These are phyloP conservation scores for Catagonus wagneri DNA, from an alignment of 2,113 vertebrate genomes.

Conservation along the genomic window DNA sequence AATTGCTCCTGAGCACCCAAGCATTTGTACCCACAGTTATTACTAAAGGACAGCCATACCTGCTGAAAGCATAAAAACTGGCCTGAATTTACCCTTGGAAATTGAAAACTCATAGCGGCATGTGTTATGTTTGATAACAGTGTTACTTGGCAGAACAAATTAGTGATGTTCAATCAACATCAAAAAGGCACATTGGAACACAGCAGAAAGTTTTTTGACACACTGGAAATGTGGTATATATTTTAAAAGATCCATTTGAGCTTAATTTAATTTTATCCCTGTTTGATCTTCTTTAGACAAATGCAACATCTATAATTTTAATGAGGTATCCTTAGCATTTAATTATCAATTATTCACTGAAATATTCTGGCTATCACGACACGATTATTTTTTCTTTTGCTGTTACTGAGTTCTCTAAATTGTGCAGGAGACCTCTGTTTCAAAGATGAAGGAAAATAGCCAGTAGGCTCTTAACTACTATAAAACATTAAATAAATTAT, in stretches of 20 bases:
- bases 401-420: not conserved
- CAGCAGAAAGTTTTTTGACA: not conserved
- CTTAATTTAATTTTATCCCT: not conserved
- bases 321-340: not conserved
- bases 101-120: conserved; percentile 7
- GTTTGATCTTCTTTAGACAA: not conserved
- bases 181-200: not conserved
- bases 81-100: conserved; percentile 26
- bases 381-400: not conserved
- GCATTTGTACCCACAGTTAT: not conserved
- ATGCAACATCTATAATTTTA: not conserved
- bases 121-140: conserved; percentile 58
- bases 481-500: not conserved
- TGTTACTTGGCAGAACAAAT: conserved; percentile 45
- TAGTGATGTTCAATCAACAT: conserved; percentile 23
- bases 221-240: not conserved
- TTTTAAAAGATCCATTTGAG: not conserved
- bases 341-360: not conserved
- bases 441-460: not conserved
- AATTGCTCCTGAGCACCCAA: not conserved
- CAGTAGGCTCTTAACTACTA: not conserved
- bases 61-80: conserved; percentile 8
- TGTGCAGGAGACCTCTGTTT: not conserved
- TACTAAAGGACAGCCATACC: not conserved
- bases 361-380: not conserved